Evolutionary conservation across 2,113 vertebrate genomes (phyloP).

Genomic region (Bagarius yarrelli): DNA sequence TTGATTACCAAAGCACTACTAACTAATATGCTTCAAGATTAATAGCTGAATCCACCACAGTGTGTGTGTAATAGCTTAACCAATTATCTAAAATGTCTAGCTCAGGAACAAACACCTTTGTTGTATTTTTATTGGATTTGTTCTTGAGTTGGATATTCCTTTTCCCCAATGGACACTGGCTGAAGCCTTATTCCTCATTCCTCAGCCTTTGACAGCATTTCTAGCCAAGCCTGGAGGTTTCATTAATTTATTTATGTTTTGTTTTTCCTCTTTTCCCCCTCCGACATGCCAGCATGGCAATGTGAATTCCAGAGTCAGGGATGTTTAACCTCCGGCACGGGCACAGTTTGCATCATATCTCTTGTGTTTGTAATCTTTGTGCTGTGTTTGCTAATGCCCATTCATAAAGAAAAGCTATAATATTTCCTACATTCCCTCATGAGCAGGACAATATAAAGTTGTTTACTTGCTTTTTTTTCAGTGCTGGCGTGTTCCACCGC

Average conservation of each 20-base stretch:
- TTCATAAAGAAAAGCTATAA: constrained; percentile 35
- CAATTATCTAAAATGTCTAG: constrained; percentile 14
- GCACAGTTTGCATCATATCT: constrained; percentile 24
- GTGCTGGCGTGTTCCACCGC: constrained; percentile 61
- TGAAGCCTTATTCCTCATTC: background rate
- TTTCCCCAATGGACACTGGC: background rate
- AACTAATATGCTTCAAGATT: background rate
- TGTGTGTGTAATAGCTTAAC: constrained; percentile 1
- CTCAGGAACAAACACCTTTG: background rate
- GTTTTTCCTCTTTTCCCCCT: constrained; percentile 1
- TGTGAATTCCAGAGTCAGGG: constrained; percentile 33
- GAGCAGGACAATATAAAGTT: constrained; percentile 61
- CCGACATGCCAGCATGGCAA: constrained; percentile 3
- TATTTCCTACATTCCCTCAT: constrained; percentile 23
- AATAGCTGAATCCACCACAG: background rate
- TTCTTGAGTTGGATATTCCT: constrained; percentile 21
- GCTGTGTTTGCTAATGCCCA: constrained; percentile 34
- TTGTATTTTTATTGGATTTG: constrained; percentile 32
- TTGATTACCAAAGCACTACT: background rate
- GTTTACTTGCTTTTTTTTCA: constrained; percentile 56
- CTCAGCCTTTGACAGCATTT: constrained; percentile 26
- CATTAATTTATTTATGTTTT: constrained; percentile 25
- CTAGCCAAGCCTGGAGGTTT: constrained; percentile 28
- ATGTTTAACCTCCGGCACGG: constrained; percentile 41
- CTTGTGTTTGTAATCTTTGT: constrained; percentile 4